A percentile compares a stretch with the other conserved stretches of the same genome.
phyloP scores from a whole-genome alignment of 1,140 invertebrate genomes.

The Drosophila tsacasi region DNA sequence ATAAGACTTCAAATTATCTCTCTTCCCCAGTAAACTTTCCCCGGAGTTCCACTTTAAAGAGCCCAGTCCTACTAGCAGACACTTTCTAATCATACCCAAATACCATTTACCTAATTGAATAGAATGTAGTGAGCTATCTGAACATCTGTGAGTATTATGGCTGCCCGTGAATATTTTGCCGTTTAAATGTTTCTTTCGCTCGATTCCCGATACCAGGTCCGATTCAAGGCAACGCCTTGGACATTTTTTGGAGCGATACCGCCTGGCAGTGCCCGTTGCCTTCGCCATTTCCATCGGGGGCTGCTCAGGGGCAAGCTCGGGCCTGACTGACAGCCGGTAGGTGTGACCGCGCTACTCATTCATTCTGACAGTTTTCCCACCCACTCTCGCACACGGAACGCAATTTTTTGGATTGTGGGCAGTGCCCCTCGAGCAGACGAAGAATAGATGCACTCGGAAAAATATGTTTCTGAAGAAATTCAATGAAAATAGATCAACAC shows the following conservation, averaged over 20 bases:
- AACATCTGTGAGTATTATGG: conserved; percentile 33
- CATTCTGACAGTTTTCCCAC: conserved; percentile 85
- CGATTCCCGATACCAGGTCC: conserved; percentile 15
- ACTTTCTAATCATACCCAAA: conserved; percentile 23
- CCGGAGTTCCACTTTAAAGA: conserved; percentile 1
- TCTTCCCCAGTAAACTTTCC: conserved; percentile 14
- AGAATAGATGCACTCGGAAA: conserved; percentile 15
- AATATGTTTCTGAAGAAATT: conserved; percentile 22
- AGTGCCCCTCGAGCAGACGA: conserved; percentile 74
- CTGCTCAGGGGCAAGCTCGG: conserved; percentile 43
- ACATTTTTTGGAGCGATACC: conserved; percentile 59
- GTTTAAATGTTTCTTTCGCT: conserved; percentile 53
- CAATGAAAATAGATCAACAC: background rate
- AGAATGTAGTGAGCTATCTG: conserved; percentile 29
- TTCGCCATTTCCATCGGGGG: conserved; percentile 34
- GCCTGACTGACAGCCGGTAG: conserved; percentile 80
- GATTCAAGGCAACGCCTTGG: conserved; percentile 72
- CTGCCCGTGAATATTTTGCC: conserved; percentile 33
- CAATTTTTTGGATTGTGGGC: conserved; percentile 84
- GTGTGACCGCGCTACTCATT: conserved; percentile 84
- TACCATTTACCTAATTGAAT: conserved; percentile 73
- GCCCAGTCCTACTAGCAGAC: background rate
- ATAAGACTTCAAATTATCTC: background rate
- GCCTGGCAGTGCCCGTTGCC: conserved; percentile 24
- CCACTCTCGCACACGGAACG: conserved; percentile 80